Base-by-base conservation (phyloP, 2,797 vertebrate species). In the Pipistrellus nathusii region DNA sequence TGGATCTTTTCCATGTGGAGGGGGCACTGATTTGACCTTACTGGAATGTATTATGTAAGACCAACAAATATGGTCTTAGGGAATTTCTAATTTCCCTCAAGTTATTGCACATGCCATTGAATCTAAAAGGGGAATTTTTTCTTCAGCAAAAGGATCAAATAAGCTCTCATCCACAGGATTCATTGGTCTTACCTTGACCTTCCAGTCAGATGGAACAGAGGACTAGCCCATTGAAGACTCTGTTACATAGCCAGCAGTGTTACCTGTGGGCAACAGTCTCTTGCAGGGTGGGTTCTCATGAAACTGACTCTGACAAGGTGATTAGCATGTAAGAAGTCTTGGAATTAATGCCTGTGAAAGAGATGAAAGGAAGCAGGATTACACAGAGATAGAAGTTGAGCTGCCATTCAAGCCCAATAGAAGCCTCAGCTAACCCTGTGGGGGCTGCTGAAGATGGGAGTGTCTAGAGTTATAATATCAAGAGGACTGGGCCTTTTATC, bases 71-170 rank as follows among this genome's bases (percentile, higher is more conserved):
- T 30, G 62, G 20, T 71, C n/a, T 75, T 69, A 66, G 51, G 44
- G 8, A 38, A 72, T 81, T 46, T 25, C 32, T 90, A 85, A 9
- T 81, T 81, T 17, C 44, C 12, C 75, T 71, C n/a, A 21, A 25
- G 5, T 64, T 66, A 77, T 35, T 20, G 38, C 35, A 90, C 6
- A 51, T 20, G 72, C 18, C 48, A 4, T 53, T 69, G 2, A 9
- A 88, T 93, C 80, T 76, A 27, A 90, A 11, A 85, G 88, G 44
- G 4, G 8, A 90, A 85, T 10, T 86, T n/a, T 66, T 81, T 78
- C n/a, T 68, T 92, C 48, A 85, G 30, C 8, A 81, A 80, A 94
- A 44, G 53, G 27, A 62, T 17, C 59, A 94, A 85, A 64, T 80
- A 46, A 91, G 25, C 23, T 46, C 30, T 81, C 6, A 51, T 35